A percentile compares a stretch with the other conserved stretches of the same genome.
Evolutionary conservation across 2,797 vertebrate genomes (phyloP).

Genomic region (Sardinella longiceps): DNA sequence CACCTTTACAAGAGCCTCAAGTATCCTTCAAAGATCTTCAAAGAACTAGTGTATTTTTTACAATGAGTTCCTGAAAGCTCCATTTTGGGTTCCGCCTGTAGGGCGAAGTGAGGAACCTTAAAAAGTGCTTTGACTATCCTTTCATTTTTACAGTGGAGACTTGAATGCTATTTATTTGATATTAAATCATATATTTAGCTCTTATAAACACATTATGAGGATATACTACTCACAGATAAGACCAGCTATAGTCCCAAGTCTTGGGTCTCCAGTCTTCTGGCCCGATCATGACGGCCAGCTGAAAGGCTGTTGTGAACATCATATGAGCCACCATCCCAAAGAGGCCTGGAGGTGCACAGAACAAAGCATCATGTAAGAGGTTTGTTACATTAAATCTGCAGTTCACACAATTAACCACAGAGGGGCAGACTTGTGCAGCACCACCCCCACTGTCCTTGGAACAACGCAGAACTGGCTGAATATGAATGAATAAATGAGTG

Average conservation of each 20-base stretch:
- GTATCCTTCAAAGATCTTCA: neutral
- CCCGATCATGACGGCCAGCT: conserved; percentile 86
- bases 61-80: too few species aligned
- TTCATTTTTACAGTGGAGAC: too few species aligned
- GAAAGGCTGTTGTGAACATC: conserved; percentile 89
- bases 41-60: too few species aligned
- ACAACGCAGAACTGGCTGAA: neutral
- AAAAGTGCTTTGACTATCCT: too few species aligned
- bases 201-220: neutral
- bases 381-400: neutral
- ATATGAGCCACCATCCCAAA: conserved; percentile 84
- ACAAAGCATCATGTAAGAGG: neutral
- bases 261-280: conserved; percentile 91
- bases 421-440: conserved; percentile 29
- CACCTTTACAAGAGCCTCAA: too few species aligned
- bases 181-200: neutral
- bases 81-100: too few species aligned
- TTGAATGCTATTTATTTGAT: neutral
- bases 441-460: neutral
- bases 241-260: conserved; percentile 93
- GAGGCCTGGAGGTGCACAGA: conserved; percentile 69
- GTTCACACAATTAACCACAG: conserved; percentile 28
- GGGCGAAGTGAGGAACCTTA: too few species aligned
- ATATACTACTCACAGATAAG: conserved; percentile 76
- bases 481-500: conserved; percentile 5